Evolutionary conservation across 1,140 invertebrate genomes (phyloP), one percentile per base, ranked within the genome.

Genomic region (Bombus terrestris): DNA sequence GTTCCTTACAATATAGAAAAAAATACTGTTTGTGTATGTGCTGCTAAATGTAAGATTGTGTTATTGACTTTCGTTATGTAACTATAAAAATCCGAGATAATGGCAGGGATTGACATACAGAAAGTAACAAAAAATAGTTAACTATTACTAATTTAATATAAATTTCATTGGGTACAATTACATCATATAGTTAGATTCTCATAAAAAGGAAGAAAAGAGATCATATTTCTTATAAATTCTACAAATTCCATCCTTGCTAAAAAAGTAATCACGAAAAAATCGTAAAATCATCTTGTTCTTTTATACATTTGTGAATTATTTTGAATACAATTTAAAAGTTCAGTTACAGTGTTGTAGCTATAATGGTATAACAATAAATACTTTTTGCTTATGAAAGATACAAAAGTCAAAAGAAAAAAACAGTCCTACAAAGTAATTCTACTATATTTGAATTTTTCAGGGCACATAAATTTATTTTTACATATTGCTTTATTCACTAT

Each of bases 11-110:
- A 90, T 76, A 86, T 91, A 91, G 89, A 92, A 86, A 91, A 83
- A 93, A 90, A 89, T 91, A 89, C 88, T 90, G 86, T 91, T 91
- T 88, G 89, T 93, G 90, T 88, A 86, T 92, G 89, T 93, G 92
- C 91, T 93, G 90, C 86, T 92, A 91, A 88, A 92, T 80, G 92
- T 91, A 90, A 92, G 82, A 91, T 91, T 92, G 89, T 90, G 90
- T 91, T 90, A 90, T 77, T 92, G 76, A 92, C 85, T 91, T 88
- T 92, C 83, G 81, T 89, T 88, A 84, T 75, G 72, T 89, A 91
- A 85, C 68, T 85, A 86, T 74, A 81, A 80, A 88, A 86, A 76
- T 88, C 68, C 75, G 53, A 87, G 85, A 88, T 83, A 92, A 88
- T 87, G 86, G 66, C 87, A 86, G 88, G 86, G 90, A 91, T 88